phyloP scores from a whole-genome alignment of 2,113 vertebrate genomes.

The Octodon degus region DNA sequence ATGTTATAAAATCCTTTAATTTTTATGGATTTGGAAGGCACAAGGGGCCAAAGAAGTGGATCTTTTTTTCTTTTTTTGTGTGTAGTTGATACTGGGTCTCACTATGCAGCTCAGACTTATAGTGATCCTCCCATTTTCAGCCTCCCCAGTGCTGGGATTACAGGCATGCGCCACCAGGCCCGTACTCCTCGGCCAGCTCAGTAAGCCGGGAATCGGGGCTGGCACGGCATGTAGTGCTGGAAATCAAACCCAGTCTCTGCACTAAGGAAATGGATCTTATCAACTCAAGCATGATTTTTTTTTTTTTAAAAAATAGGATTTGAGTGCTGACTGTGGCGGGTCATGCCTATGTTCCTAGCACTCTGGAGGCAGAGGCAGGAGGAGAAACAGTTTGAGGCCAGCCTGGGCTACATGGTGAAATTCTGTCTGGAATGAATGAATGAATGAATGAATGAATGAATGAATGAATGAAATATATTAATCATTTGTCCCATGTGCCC shows the following conservation, averaged over 20 bases:
- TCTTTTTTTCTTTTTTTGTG: background rate
- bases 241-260: too few species aligned
- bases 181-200: too few species aligned
- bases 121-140: too few species aligned
- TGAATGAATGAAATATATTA: background rate
- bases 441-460: background rate
- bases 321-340: rapidly evolving
- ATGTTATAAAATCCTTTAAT: background rate
- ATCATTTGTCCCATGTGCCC: background rate
- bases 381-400: background rate
- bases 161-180: too few species aligned
- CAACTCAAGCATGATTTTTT: background rate
- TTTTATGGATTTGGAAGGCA: background rate
- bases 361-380: background rate
- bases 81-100: too few species aligned
- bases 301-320: background rate
- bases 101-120: too few species aligned
- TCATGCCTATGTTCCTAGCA: background rate
- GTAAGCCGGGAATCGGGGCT: too few species aligned
- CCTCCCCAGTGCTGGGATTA: too few species aligned
- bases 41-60: background rate
- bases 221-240: too few species aligned
- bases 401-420: background rate
- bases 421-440: background rate
- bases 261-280: constrained; percentile 7